Conservation (phyloP, 2,888 invertebrate species). For the Agriopis marginaria region DNA sequence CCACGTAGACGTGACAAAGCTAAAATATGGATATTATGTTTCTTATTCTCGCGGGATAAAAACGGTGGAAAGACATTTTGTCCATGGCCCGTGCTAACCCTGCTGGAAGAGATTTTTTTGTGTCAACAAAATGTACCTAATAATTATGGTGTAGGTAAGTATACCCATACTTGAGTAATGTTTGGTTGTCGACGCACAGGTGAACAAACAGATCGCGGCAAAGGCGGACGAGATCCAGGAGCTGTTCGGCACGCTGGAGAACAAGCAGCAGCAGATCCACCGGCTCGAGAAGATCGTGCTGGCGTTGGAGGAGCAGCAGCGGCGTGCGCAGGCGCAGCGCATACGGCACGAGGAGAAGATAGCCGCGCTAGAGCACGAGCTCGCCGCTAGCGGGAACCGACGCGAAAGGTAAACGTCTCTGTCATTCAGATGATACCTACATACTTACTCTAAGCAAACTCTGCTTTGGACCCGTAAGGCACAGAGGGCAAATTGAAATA, state of each 20-base stretch:
- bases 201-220: constrained; percentile 81
- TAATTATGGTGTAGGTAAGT: not conserved
- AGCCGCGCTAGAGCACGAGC: constrained; percentile 83
- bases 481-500: no score
- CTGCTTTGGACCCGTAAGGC: no score
- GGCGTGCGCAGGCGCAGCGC: constrained; percentile 85
- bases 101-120: not conserved
- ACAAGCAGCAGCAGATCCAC: constrained; percentile 85
- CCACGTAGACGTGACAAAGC: no score
- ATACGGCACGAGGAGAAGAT: constrained; percentile 86
- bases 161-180: not conserved
- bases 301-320: constrained; percentile 85
- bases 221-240: constrained; percentile 84
- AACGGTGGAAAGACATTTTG: no score
- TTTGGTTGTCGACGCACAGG: constrained; percentile 55
- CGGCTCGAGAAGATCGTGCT: constrained; percentile 85
- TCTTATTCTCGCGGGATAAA: no score
- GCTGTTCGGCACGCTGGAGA: constrained; percentile 80
- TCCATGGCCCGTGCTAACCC: no score
- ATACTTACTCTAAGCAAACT: no score
- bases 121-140: not conserved
- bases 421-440: no score
- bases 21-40: no score
- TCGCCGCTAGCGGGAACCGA: constrained; percentile 73
- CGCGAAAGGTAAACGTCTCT: constrained; percentile 64